These are phyloP conservation scores for Meriones unguiculatus DNA, from an alignment of 2,113 vertebrate genomes.

Conservation along the genomic window DNA sequence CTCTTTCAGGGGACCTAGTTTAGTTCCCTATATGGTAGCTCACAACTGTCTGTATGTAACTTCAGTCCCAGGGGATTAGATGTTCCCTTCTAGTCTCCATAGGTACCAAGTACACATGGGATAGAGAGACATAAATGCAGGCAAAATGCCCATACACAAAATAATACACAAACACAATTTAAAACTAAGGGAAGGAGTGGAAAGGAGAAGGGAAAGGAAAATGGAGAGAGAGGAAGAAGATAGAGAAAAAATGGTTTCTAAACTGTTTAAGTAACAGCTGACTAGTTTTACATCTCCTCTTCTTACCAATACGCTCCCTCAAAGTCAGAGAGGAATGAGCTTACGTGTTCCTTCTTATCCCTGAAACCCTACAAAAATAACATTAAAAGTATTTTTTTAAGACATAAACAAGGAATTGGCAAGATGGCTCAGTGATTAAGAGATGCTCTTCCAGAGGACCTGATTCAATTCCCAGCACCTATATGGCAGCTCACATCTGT, in stretches of 20 bases:
- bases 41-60: no score
- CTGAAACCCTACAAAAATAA: not conserved
- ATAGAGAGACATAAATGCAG: not conserved
- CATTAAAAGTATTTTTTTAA: not conserved
- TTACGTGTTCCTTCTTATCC: not conserved
- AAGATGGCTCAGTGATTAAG: not conserved
- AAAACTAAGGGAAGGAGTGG: not conserved
- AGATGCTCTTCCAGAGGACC: not conserved
- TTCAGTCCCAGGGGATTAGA: not conserved
- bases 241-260: not conserved
- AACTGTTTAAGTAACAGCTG: not conserved
- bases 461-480: no score
- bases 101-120: not conserved
- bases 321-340: slow-evolving; percentile 53
- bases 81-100: not conserved
- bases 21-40: not conserved
- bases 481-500: no score
- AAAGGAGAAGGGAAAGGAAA: no score
- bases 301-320: slow-evolving; percentile 47
- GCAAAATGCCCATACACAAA: not conserved
- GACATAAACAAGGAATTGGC: not conserved
- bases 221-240: no score
- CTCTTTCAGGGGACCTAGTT: not conserved
- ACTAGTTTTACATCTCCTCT: slow-evolving; percentile 10
- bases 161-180: not conserved